These are phyloP conservation scores for Drosophila demipolita DNA, from an alignment of 2,888 invertebrate species.

Conservation along the genomic window DNA sequence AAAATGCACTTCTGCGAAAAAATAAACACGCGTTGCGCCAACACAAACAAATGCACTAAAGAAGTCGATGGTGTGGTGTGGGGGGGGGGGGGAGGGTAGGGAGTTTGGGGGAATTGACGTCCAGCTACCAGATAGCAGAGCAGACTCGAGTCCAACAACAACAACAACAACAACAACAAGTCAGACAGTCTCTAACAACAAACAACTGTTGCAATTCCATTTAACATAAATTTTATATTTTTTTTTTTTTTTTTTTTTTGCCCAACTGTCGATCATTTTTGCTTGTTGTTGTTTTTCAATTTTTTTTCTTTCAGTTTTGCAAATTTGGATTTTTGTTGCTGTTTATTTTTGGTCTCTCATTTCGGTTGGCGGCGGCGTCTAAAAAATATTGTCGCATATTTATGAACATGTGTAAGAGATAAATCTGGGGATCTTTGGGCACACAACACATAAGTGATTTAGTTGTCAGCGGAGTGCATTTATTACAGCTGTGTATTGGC, in stretches of 20 bases:
- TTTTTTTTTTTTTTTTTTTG: conserved; percentile 3
- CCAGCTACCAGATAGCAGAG: conserved; percentile 14
- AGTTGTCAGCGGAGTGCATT: conserved; percentile 81
- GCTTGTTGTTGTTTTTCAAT: conserved; percentile 1
- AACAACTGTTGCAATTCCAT: conserved; percentile 79
- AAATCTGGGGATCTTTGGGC: conserved; percentile 66
- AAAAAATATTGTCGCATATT: conserved; percentile 81
- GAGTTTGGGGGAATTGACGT: background rate
- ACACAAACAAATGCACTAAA: conserved; percentile 49
- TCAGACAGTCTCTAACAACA: conserved; percentile 69
- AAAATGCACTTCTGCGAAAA: conserved; percentile 79
- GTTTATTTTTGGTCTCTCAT: conserved; percentile 6
- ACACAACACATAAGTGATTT: conserved; percentile 77
- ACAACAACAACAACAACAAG: too few relatives aligned
- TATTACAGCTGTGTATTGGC: conserved; percentile 67
- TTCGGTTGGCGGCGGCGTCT: conserved; percentile 31
- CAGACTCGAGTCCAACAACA: conserved; percentile 5
- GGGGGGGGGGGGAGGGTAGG: background rate
- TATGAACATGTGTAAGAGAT: conserved; percentile 80
- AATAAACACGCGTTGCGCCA: conserved; percentile 67
- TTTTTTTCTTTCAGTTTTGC: background rate
- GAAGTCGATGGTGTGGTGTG: background rate
- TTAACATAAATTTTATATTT: conserved; percentile 58
- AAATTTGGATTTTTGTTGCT: background rate
- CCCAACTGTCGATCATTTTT: conserved; percentile 69